Evolutionary conservation across 2,797 vertebrate genomes (phyloP), one percentile per base, ranked within the genome.

Genomic region (Myotis myotis): DNA sequence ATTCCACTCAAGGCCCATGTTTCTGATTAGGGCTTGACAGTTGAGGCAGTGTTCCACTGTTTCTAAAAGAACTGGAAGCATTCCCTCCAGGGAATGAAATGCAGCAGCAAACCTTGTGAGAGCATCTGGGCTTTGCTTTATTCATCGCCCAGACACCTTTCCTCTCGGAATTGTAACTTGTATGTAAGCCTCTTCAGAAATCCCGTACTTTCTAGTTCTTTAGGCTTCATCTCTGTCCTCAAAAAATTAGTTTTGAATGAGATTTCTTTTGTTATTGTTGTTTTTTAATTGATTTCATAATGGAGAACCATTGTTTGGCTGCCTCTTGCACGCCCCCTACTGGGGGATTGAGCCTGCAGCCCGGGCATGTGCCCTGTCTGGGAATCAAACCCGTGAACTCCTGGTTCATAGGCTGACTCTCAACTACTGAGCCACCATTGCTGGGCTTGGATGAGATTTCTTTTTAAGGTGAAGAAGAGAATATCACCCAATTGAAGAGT

Each of bases 1-100:
- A 0, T 0, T 0, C 68, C 84, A 76, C 84, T 95, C 85, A 57
- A 38, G 87, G 55, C 90, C 96, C 55, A 25, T 96, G 97, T 96
- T 98, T 93, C 96, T 97, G 91, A 19, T 1, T 71, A 86, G 88
- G 91, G 92, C 30, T 94, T 96, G 95, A 86, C 95, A 94, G 66
- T 96, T 92, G 96, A 89, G 57, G 25, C 57, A 78, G 91, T 85
- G 88, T 95, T 70, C 20, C 1, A 62, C 91, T 91, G 38, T 84
- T 95, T 95, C 91, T 82, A 80, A 57, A 53, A 30, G 94, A 68
- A 78, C 0, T 3, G 91, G 89, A 95, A 93, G 92, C 19, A 0
- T 60, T 95, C 97, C 80, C 90, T 94, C 76, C 72, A 17, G 87
- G 88, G 94, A 95, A 71, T 8, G 5, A 33, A 82, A 55, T 3